Conservation (phyloP, 2,113 vertebrate species). For the Pollimyrus isidori region DNA sequence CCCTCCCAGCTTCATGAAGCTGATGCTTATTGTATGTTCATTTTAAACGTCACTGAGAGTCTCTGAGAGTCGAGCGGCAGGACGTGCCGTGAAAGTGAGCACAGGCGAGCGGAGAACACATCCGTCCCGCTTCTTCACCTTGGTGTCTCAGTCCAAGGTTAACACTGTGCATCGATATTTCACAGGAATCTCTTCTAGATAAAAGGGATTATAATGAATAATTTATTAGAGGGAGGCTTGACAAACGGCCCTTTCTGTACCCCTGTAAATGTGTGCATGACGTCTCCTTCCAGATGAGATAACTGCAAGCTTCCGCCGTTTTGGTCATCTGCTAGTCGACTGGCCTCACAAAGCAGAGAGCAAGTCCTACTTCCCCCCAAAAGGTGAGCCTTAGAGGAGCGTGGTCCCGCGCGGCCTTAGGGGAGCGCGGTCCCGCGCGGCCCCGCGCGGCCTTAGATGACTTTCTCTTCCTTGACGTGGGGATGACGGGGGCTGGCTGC, state of each 20-base stretch:
- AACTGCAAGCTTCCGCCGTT: conserved; percentile 95
- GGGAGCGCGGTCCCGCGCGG: too few species aligned
- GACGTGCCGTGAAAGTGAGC: background rate
- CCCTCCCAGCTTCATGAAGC: background rate
- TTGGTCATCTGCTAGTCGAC: conserved; percentile 96
- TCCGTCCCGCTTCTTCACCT: background rate
- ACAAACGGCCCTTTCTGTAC: background rate
- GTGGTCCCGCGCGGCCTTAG: background rate
- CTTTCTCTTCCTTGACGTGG: background rate
- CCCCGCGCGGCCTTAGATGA: too few species aligned
- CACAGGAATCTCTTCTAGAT: background rate
- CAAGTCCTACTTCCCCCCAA: conserved; percentile 98
- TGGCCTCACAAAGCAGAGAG: conserved; percentile 99
- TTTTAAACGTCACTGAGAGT: background rate
- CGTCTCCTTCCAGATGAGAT: conserved; percentile 77
- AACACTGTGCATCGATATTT: background rate
- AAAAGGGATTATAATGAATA: background rate
- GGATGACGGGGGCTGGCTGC: background rate
- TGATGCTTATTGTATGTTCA: background rate
- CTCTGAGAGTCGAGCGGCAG: background rate
- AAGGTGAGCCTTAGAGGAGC: conserved; percentile 66
- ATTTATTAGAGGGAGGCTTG: background rate
- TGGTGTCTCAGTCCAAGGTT: background rate
- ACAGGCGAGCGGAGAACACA: background rate
- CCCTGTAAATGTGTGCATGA: background rate